Base-by-base conservation (phyloP, 2,113 vertebrate species). In the Platycercus adscitus region DNA sequence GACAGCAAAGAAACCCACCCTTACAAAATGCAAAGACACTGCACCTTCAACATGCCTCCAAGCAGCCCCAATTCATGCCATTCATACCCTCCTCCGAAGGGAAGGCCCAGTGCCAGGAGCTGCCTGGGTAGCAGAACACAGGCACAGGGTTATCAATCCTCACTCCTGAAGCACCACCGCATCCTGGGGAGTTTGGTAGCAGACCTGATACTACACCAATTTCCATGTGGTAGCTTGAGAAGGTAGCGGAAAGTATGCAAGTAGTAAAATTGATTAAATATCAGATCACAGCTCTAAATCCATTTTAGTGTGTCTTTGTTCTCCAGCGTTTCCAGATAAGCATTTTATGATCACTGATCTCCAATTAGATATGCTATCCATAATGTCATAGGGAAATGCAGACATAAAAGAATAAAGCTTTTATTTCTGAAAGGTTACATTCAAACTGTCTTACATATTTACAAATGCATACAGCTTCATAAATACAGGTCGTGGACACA, bases 161-260 rank as follows among this genome's bases (percentile, higher is more conserved):
- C 20, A 23, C n/a, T 69, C 43, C 60, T 33, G 15, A 21, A 60
- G 39, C 37, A 55, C 17, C 52, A 56, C 46, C 28, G 37, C 37
- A 8, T 16, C 60, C 73, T 7, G 28, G 8, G 7, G 17, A 77
- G 29, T 4, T 47, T 7, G 7, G 35, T 18, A 44, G 29, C 35
- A 71, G 61, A 46, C 3, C n/a, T 17, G 41, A n/a, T 13, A 41
- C 33, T 9, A 6, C 37, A 39, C 3, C 70, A 91, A 14, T 21
- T 23, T 47, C 17, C 1, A 0, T 2, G 3, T 3, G 17, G 26
- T 0, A 52, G 12, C 5, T 53, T 15, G 8, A 66, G n/a, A 46
- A 91, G 35, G 53, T 79, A 47, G 29, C 52, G 16, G 11, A n/a
- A 75, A 84, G 61, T 3, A 19, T 0, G 0, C n/a, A 60, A 55